These are phyloP conservation scores for Zophobas morio DNA, from an alignment of 1,140 invertebrate genomes.

Conservation along the genomic window DNA sequence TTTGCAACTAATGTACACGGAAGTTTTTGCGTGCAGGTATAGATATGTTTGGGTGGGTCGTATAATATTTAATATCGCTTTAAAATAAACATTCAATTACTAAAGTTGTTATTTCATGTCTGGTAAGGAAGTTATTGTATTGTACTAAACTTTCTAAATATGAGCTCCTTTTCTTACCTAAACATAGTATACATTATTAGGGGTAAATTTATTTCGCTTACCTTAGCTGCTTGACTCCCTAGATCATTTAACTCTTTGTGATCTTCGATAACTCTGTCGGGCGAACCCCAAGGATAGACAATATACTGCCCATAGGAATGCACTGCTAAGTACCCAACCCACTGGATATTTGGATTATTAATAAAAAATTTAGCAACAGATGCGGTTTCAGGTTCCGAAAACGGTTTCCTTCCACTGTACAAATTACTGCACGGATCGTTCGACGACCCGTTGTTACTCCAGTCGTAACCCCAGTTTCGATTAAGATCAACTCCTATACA, in stretches of 20 bases:
- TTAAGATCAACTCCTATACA: slow-evolving; percentile 87
- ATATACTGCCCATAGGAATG: slow-evolving; percentile 93
- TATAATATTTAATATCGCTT: no score
- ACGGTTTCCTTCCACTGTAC: slow-evolving; percentile 87
- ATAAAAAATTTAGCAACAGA: slow-evolving; percentile 77
- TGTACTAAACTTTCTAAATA: no score
- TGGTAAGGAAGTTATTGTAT: no score
- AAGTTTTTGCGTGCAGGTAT: no score
- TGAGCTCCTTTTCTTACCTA: no score
- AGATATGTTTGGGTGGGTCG: no score
- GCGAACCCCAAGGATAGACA: slow-evolving; percentile 88
- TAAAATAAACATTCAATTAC: no score
- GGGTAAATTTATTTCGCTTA: slow-evolving; percentile 59
- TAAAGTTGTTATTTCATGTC: no score
- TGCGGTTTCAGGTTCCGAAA: slow-evolving; percentile 93
- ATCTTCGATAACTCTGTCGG: slow-evolving; percentile 78
- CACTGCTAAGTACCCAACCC: slow-evolving; percentile 84
- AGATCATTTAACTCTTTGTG: slow-evolving; percentile 79
- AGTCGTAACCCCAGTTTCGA: slow-evolving; percentile 82
- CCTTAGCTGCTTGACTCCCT: slow-evolving; percentile 78
- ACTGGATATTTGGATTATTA: slow-evolving; percentile 68
- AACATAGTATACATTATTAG: no score
- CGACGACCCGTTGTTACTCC: slow-evolving; percentile 86
- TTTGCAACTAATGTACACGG: no score
- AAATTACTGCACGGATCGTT: slow-evolving; percentile 91